A percentile compares a stretch with the other conserved stretches of the same genome.
phyloP scores from a whole-genome alignment of 2,113 vertebrate genomes.

The Tachysurus fulvidraco region DNA sequence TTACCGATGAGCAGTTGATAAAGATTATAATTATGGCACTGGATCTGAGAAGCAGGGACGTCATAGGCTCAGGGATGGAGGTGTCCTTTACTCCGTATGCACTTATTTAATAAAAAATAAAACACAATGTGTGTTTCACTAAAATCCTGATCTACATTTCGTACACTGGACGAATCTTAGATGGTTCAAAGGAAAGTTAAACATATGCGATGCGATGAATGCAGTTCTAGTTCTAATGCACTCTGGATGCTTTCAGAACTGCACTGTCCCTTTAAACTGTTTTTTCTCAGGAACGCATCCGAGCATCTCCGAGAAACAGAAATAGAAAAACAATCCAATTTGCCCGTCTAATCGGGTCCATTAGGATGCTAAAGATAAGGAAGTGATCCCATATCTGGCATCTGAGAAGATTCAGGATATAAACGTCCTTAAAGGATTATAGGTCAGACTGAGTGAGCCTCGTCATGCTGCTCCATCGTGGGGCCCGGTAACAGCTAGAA shows the following conservation, averaged over 20 bases:
- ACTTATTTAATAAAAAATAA: neutral
- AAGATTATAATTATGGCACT: neutral
- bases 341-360: neutral
- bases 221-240: constrained; percentile 6
- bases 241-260: neutral
- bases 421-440: neutral
- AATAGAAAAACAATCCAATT: constrained; percentile 31
- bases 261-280: neutral
- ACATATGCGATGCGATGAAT: neutral
- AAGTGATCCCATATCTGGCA: constrained; percentile 1
- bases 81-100: neutral
- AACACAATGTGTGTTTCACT: neutral
- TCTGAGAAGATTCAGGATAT: neutral
- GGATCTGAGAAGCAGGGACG: neutral
- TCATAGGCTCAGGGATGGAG: neutral
- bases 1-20: neutral
- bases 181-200: neutral
- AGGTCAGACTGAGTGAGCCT: neutral
- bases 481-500: neutral
- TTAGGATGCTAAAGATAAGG: constrained; percentile 30
- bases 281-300: neutral
- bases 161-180: neutral
- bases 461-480: neutral
- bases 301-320: neutral
- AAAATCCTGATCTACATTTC: neutral